Base-by-base conservation (phyloP, 2,113 vertebrate species). In the Vanacampus margaritifer region DNA sequence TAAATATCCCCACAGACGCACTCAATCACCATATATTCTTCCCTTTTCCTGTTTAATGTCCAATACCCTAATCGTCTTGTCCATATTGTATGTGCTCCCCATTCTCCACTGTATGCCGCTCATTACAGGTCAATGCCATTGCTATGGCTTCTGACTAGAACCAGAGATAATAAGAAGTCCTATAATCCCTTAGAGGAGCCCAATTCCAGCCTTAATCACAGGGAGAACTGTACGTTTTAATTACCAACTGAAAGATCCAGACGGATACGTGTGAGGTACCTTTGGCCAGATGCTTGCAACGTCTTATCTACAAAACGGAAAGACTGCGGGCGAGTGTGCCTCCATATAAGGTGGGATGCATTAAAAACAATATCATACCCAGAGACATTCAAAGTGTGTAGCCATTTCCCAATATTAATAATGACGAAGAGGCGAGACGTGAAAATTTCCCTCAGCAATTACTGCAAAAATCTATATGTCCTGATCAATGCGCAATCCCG, bases 401-500 rank as follows among this genome's bases (percentile, higher is more conserved):
- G 84, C 82, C 78, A 89, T 88, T 91, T 91, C 84, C 86, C 85
- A 84, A 89, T 90, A 88, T 92, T 89, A 91, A 90, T 92, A 91
- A 92, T 90, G 85, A 89, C 90, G 86, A 91, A 82, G 76, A 86
- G 83, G 64, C 64, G 83, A 90, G 82, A 86, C 75, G 79, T 84
- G 83, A 89, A 89, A 81, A 86, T 86, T 88, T 89, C 90, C 89
- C 81, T 77, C 88, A 76, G 89, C 90, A 93, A 91, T 92, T 92
- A 91, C 84, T 67, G 86, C 81, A 64, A 74, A 90, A 92, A 91
- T 93, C 91, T 74, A 93, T 92, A 91, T 59, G 71, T 43, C 60
- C 86, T 88, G 90, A 92, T 91, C 90, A 91, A 91, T 93, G 90
- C 76, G 87, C 90, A 91, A 92, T 91, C 84, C 88, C 87, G 84